Base-by-base conservation (phyloP, 30 jellyfish, hydroid and myxozoan species). In the Mastigias papua region DNA sequence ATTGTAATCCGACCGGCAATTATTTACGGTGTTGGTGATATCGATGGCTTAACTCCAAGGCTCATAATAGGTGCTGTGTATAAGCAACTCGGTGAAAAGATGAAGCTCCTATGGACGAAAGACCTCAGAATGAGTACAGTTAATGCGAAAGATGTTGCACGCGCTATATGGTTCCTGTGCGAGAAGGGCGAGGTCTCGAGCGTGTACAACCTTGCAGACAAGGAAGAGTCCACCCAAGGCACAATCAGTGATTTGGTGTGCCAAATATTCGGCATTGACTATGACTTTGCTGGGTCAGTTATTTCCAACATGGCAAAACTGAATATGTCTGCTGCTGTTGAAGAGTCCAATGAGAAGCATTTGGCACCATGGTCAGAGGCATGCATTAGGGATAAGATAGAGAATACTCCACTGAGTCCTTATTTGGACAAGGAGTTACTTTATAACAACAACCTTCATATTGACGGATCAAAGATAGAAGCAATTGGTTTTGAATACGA, bases 291-390 rank as follows among this genome's bases (percentile, higher is more conserved):
- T 25, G 99, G 99, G 20, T 71, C 97, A 22, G 90, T 94, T 33
- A 74, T 89, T 46, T 94, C 99, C 16, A 94, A 94, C 67, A 90
- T 94, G 96, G 97, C 98, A 32, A 75, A 86, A 91, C 96, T 93
- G 34, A 90, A 94, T 76, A 94, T 94, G 97, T 34, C 82, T 26
- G 89, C 82, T 46, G 92, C 87, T 13, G 98, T 89, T 3, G 97
- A 91, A 51, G 99, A 95, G 29, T 89, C 97, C 23, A 95, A 95
- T 54, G 99, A 95, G 32, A 95, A 90, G 69, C 99, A 95, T 71
- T 70, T 95, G 76, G 86, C 95, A 1, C 98, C 98, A 23, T 95
- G 99, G 99, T 95, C 98, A 27, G 97, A 86, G 37, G 99, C 99
- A 31, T 95, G 98, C 68, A 9, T 76, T 0, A 81, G 86, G 51